phyloP scores from a whole-genome alignment of 2,888 invertebrate species.

The Chloromyia formosa region DNA sequence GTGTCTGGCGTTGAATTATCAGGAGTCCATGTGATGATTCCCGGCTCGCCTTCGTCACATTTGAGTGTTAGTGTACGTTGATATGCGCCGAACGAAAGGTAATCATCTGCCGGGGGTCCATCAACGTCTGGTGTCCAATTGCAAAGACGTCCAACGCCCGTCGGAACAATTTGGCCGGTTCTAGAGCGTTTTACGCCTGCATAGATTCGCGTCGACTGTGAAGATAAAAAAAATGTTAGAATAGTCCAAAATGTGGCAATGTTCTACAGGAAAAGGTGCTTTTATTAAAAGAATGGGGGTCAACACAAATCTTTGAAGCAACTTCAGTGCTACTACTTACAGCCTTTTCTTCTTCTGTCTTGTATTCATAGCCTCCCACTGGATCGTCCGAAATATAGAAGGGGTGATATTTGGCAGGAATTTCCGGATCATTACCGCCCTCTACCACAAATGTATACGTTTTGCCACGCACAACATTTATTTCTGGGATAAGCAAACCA shows the following conservation, averaged over 20 bases:
- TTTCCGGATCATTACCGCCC: conserved; percentile 81
- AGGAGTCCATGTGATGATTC: conserved; percentile 87
- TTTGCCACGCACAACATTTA: conserved; percentile 86
- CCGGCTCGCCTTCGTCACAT: conserved; percentile 86
- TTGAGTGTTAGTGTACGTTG: conserved; percentile 83
- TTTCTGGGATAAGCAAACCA: conserved; percentile 89
- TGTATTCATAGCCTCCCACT: conserved; percentile 88
- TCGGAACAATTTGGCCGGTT: conserved; percentile 75
- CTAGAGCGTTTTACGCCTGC: conserved; percentile 80
- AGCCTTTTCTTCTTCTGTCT: conserved; percentile 80
- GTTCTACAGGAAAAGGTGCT: neutral
- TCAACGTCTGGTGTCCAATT: conserved; percentile 84
- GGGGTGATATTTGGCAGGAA: conserved; percentile 88
- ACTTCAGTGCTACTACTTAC: conserved; percentile 64
- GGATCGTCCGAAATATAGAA: conserved; percentile 94
- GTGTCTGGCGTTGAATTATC: conserved; percentile 87
- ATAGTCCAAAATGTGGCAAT: no score
- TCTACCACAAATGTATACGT: conserved; percentile 90
- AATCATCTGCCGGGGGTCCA: conserved; percentile 80
- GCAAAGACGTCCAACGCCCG: conserved; percentile 84
- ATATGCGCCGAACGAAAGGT: conserved; percentile 87
- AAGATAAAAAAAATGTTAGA: neutral
- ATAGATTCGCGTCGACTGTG: conserved; percentile 78
- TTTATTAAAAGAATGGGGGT: neutral
- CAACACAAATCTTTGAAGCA: conserved; percentile 32